phyloP scores from a whole-genome alignment of 2,888 invertebrate species.

The Drosophila paranaensis region DNA sequence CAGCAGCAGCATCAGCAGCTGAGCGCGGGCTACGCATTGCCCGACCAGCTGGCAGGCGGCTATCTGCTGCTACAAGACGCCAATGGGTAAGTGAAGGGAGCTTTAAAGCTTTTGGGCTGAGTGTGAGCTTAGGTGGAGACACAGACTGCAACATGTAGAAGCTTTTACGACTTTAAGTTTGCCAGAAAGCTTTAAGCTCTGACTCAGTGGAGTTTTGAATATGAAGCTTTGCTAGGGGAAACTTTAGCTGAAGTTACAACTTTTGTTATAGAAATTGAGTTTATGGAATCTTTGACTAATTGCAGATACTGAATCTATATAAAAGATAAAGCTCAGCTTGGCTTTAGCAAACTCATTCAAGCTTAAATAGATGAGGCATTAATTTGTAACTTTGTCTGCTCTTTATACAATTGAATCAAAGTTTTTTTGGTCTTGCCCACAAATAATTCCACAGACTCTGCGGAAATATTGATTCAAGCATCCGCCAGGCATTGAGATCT shows the following conservation, averaged over 20 bases:
- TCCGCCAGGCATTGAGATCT: not conserved
- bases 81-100: slow-evolving; percentile 32
- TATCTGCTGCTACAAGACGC: slow-evolving; percentile 39
- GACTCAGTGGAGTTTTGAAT: not conserved
- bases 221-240: not conserved
- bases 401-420: not conserved
- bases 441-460: not conserved
- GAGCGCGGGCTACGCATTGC: slow-evolving; percentile 68
- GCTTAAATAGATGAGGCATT: too few relatives aligned
- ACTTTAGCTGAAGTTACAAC: not conserved
- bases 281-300: not conserved
- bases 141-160: not conserved
- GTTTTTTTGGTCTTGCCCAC: not conserved
- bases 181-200: not conserved
- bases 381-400: not conserved
- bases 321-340: not conserved
- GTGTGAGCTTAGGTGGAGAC: not conserved
- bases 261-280: not conserved
- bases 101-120: not conserved
- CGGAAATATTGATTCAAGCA: not conserved
- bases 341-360: too few relatives aligned
- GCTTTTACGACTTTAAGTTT: not conserved
- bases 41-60: slow-evolving; percentile 41
- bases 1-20: slow-evolving; percentile 63
- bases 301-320: not conserved